Percentiles rank a stretch among this genome's conserved stretches.
Conservation (phyloP, 2,113 vertebrate genomes). For the Microcebus murinus region DNA sequence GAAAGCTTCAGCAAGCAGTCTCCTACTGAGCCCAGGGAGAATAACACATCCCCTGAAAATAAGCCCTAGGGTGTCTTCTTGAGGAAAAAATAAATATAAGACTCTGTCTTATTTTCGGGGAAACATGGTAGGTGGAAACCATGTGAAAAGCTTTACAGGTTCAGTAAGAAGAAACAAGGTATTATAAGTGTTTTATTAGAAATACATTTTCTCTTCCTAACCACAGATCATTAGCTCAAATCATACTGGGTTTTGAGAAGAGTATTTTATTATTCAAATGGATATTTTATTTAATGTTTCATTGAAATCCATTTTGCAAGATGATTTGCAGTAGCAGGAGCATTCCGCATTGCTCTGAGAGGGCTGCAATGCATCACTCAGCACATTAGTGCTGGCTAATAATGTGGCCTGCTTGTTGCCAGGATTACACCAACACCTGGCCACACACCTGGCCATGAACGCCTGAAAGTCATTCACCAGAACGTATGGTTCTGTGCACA, state of each 20-base stretch:
- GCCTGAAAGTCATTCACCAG: neutral
- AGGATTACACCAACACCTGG: neutral
- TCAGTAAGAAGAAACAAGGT: neutral
- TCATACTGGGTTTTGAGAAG: neutral
- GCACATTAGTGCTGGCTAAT: neutral
- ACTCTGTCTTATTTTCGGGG: no score
- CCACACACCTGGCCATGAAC: neutral
- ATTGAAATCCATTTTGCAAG: neutral
- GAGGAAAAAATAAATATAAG: no score
- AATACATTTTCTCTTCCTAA: neutral
- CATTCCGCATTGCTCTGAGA: neutral
- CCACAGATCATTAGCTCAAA: neutral
- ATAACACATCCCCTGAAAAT: no score
- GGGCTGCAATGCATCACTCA: neutral
- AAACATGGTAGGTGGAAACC: neutral
- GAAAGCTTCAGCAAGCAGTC: no score
- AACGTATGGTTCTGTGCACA: neutral
- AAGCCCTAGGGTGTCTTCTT: no score
- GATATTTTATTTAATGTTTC: neutral
- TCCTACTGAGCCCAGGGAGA: no score
- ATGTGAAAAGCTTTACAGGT: neutral
- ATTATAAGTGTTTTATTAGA: neutral
- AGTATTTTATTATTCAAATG: neutral
- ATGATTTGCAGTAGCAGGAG: neutral
- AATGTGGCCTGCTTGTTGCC: neutral